These are phyloP conservation scores for Listronotus bonariensis DNA, from an alignment of 1,140 invertebrate genomes.

Conservation along the genomic window DNA sequence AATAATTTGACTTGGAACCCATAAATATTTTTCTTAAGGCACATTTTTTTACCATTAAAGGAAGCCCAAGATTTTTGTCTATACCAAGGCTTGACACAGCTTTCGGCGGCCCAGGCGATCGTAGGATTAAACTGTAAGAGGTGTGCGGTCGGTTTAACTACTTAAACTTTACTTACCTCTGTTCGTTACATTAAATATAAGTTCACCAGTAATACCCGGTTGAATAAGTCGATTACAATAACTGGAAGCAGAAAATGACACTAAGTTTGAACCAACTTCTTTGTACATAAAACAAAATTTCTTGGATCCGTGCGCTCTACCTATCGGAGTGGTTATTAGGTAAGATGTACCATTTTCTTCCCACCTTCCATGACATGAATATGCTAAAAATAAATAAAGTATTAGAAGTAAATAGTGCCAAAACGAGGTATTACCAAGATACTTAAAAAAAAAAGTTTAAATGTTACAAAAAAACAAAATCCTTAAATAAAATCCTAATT, in stretches of 20 bases:
- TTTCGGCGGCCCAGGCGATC: no score
- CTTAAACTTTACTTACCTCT: constrained; percentile 56
- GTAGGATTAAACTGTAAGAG: no score
- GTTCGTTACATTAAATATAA: constrained; percentile 60
- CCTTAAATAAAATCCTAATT: no score
- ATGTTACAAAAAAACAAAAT: no score
- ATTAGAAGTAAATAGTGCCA: no score
- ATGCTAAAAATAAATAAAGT: constrained; percentile 75
- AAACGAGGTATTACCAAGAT: no score
- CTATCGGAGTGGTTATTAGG: constrained; percentile 75
- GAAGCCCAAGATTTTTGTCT: no score
- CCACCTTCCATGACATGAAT: constrained; percentile 85
- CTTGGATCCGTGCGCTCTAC: constrained; percentile 61
- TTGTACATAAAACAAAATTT: constrained; percentile 68
- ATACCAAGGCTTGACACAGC: no score
- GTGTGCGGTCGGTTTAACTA: background rate
- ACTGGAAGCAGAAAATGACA: constrained; percentile 61
- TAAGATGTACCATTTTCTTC: constrained; percentile 72
- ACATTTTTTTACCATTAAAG: constrained; percentile 1
- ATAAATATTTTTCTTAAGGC: no score
- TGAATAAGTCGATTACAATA: constrained; percentile 60
- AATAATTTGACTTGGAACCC: no score
- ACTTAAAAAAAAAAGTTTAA: no score
- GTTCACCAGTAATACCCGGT: constrained; percentile 56
- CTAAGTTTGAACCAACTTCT: constrained; percentile 56